Evolutionary conservation across 1,140 invertebrate genomes (phyloP).

Genomic region (Drosophila funebris): DNA sequence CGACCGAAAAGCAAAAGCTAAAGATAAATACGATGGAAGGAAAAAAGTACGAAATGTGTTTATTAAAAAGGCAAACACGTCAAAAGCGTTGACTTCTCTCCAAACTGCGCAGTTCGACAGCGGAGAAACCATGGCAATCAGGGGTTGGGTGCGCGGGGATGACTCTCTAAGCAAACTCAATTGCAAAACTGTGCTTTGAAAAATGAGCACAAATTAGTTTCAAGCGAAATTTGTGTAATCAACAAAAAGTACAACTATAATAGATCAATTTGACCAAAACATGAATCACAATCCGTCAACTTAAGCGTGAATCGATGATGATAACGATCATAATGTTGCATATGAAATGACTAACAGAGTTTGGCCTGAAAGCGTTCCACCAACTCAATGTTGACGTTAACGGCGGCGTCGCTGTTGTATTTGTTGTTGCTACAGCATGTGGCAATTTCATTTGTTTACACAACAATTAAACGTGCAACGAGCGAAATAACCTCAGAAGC

Average conservation of each 20-base stretch:
- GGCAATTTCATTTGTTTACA: constrained; percentile 62
- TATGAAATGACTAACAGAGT: constrained; percentile 6
- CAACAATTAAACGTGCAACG: constrained; percentile 65
- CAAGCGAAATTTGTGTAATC: constrained; percentile 1
- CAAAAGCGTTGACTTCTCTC: constrained; percentile 63
- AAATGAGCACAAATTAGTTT: not conserved
- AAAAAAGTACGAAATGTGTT: constrained; percentile 71
- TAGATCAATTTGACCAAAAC: not conserved
- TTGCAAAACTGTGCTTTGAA: constrained; percentile 20
- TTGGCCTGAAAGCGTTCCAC: constrained; percentile 16
- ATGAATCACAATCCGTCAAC: constrained; percentile 2
- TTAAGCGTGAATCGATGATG: constrained; percentile 15
- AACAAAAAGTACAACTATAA: not conserved
- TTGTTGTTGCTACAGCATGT: constrained; percentile 40
- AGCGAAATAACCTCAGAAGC: constrained; percentile 48
- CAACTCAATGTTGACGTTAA: constrained; percentile 26
- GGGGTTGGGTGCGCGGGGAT: not conserved
- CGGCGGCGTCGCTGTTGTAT: constrained; percentile 4
- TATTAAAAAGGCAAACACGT: constrained; percentile 78
- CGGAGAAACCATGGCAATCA: constrained; percentile 3
- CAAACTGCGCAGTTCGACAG: constrained; percentile 57
- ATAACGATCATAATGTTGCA: not conserved
- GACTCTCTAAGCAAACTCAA: not conserved
- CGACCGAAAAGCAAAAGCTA: not conserved
- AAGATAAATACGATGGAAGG: constrained; percentile 48